Percentiles rank a stretch among this genome's conserved stretches.
phyloP scores from a whole-genome alignment of 2,888 invertebrate genomes.

The Eilema caniola region DNA sequence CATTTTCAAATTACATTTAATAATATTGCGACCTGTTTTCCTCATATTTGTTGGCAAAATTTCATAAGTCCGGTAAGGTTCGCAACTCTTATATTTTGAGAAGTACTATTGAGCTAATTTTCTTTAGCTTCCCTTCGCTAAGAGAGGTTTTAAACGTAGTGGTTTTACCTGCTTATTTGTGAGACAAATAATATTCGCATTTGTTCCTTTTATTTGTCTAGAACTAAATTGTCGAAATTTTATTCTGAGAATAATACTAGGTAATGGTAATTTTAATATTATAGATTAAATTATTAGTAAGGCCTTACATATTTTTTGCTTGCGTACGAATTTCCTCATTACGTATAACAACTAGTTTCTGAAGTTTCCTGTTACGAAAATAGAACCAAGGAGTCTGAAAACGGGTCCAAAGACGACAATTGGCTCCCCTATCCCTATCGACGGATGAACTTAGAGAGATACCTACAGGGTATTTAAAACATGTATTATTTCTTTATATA shows the following conservation, averaged over 20 bases:
- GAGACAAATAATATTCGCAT: neutral
- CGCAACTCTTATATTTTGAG: conserved; percentile 27
- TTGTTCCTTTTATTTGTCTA: neutral
- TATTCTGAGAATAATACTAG: no score
- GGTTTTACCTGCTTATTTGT: conserved; percentile 25
- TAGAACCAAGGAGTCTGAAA: no score
- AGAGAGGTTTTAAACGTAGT: conserved; percentile 33
- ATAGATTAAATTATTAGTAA: neutral
- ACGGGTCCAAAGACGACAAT: no score
- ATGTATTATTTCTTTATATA: no score
- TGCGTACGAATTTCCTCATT: no score
- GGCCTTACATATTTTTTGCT: neutral
- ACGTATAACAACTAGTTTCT: no score
- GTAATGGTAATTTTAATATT: no score
- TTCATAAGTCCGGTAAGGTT: conserved; percentile 31
- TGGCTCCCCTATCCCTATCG: no score
- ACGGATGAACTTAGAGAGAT: no score
- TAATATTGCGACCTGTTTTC: conserved; percentile 29
- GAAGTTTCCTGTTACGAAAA: no score
- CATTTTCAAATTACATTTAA: conserved; percentile 22
- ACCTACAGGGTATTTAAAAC: no score
- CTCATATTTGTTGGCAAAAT: conserved; percentile 31
- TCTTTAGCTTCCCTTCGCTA: conserved; percentile 43
- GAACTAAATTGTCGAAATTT: neutral
- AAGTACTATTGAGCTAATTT: conserved; percentile 47